Evolutionary conservation across 1,140 invertebrate genomes (phyloP).

Genomic region (Nasonia vitripennis): DNA sequence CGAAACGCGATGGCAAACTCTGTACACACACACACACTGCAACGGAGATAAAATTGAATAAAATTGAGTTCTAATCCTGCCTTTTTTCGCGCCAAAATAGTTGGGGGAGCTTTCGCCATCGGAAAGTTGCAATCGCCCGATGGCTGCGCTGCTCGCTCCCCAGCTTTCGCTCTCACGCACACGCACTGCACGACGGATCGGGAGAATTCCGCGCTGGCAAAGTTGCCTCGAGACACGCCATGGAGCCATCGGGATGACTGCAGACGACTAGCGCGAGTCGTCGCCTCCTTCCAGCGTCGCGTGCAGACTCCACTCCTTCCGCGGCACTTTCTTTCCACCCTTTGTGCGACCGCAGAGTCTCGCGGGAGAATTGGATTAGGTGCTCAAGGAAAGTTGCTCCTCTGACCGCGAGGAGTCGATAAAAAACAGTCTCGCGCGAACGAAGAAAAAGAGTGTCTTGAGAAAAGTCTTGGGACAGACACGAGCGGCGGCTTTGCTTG

Average conservation of each 20-base stretch:
- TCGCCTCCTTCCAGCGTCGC: neutral
- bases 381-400: slow-evolving; percentile 61
- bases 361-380: slow-evolving; percentile 66
- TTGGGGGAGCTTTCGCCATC: no score
- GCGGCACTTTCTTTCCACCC: slow-evolving; percentile 56
- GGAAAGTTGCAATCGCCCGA: no score
- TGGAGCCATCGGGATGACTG: neutral
- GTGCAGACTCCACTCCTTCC: neutral
- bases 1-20: no score
- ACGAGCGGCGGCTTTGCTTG: neutral
- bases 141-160: no score
- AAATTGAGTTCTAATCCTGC: no score
- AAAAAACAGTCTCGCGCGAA: slow-evolving; percentile 55
- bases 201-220: neutral
- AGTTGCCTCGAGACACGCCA: neutral
- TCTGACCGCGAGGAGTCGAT: slow-evolving; percentile 58
- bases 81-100: no score
- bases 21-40: no score
- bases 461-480: neutral
- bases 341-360: slow-evolving; percentile 54
- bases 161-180: no score
- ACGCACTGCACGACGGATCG: no score
- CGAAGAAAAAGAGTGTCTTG: slow-evolving; percentile 31
- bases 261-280: no score
- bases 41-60: no score